Percentiles rank a stretch among this genome's conserved stretches.
Conservation (phyloP, 2,888 invertebrate species). For the Aphodius granarius region DNA sequence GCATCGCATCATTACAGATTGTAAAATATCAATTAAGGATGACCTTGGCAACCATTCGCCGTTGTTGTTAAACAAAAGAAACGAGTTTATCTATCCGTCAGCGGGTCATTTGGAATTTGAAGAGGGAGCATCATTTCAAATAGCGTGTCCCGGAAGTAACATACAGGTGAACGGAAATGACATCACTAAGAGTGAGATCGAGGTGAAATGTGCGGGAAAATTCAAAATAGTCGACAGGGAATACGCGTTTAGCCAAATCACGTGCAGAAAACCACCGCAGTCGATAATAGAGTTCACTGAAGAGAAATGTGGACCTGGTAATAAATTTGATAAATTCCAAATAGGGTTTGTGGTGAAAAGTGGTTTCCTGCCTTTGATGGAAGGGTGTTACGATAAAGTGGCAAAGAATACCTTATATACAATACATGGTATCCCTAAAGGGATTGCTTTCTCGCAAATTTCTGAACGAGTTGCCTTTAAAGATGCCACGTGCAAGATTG, state of each 20-base stretch:
- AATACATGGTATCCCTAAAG: slow-evolving; percentile 54
- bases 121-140: slow-evolving; percentile 28
- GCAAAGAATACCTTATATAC: slow-evolving; percentile 58
- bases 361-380: slow-evolving; percentile 56
- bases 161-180: slow-evolving; percentile 26
- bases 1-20: slow-evolving; percentile 38
- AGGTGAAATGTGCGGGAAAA: slow-evolving; percentile 34
- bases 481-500: slow-evolving; percentile 23
- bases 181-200: slow-evolving; percentile 18
- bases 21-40: slow-evolving; percentile 55
- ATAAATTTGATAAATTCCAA: slow-evolving; percentile 44
- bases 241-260: slow-evolving; percentile 50
- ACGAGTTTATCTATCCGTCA: slow-evolving; percentile 32
- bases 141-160: slow-evolving; percentile 37
- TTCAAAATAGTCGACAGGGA: slow-evolving; percentile 33
- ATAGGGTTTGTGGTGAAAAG: slow-evolving; percentile 54
- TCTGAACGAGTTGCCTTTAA: slow-evolving; percentile 50
- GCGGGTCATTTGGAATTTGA: slow-evolving; percentile 27
- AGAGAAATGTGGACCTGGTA: slow-evolving; percentile 51
- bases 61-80: slow-evolving; percentile 56
- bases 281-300: slow-evolving; percentile 53
- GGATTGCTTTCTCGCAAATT: slow-evolving; percentile 55
- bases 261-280: slow-evolving; percentile 40
- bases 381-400: slow-evolving; percentile 59
- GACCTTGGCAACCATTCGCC: slow-evolving; percentile 63